phyloP scores from a whole-genome alignment of 2,797 vertebrate species.

The Diceros bicornis region DNA sequence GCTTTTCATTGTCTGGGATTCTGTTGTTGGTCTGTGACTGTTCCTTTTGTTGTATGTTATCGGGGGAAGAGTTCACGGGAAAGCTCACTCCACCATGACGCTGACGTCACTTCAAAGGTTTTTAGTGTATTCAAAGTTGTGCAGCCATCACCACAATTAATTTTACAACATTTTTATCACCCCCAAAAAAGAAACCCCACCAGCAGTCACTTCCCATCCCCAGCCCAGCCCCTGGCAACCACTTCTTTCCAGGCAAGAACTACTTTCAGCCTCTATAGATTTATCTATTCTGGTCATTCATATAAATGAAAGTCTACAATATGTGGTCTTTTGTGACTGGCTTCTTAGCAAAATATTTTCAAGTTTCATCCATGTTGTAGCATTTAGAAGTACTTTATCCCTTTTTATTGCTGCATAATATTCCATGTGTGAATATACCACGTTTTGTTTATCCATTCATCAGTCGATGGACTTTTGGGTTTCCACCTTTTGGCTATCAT shows the following conservation, averaged over 20 bases:
- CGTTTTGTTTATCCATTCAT: neutral
- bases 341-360: neutral
- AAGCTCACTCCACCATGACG: too few relatives aligned
- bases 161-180: neutral
- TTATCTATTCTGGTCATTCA: neutral
- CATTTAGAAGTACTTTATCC: neutral
- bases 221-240: neutral
- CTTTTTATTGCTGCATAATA: neutral
- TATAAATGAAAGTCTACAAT: neutral
- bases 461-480: neutral
- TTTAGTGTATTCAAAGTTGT: constrained; percentile 4
- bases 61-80: too few relatives aligned
- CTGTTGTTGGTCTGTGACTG: too few relatives aligned
- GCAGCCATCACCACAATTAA: neutral
- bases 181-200: neutral
- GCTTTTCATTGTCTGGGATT: too few relatives aligned
- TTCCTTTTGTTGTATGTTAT: too few relatives aligned
- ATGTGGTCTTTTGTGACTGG: neutral
- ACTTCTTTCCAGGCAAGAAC: neutral
- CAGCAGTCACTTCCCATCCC: neutral
- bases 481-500: neutral
- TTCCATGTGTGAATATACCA: neutral
- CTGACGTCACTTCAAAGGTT: neutral
- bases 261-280: neutral
- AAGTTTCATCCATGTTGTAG: neutral